A percentile compares a stretch with the other conserved stretches of the same genome.
These are phyloP conservation scores for Drosophila setifemur DNA, from an alignment of 1,140 invertebrate species.

Conservation along the genomic window DNA sequence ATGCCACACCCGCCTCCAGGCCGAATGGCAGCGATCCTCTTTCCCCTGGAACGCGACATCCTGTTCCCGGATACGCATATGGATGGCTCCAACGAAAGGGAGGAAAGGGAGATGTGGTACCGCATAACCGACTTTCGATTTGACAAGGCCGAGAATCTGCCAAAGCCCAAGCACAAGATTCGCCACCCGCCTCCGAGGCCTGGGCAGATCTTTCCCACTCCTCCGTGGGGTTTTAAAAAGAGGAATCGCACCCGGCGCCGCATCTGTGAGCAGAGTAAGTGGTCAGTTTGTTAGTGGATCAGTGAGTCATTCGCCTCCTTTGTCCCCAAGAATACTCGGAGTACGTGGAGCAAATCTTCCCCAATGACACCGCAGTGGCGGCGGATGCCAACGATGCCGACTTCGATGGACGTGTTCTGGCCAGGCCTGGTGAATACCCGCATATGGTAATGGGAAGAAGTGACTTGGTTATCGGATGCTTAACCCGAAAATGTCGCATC, in stretches of 20 bases:
- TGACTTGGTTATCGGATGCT: too few species aligned
- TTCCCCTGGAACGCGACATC: conserved; percentile 52
- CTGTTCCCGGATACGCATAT: conserved; percentile 46
- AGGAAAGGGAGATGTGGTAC: conserved; percentile 23
- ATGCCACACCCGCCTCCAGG: background rate
- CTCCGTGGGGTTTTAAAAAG: conserved; percentile 38
- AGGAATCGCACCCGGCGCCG: conserved; percentile 28
- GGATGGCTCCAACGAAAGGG: background rate
- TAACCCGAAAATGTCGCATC: conserved; percentile 11
- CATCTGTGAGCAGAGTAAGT: conserved; percentile 72
- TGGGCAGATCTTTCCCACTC: conserved; percentile 61
- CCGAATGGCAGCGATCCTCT: conserved; percentile 5
- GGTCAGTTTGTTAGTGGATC: background rate
- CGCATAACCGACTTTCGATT: conserved; percentile 47
- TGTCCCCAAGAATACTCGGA: conserved; percentile 63
- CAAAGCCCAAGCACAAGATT: conserved; percentile 1
- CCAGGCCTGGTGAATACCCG: conserved; percentile 79
- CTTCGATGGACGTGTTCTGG: conserved; percentile 73
- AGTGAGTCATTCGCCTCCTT: background rate
- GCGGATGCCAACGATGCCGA: conserved; percentile 68
- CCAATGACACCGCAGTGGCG: conserved; percentile 54
- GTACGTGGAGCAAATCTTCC: conserved; percentile 69
- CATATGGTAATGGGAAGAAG: conserved; percentile 83
- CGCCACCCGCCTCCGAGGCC: conserved; percentile 14
- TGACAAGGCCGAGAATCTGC: conserved; percentile 4